A percentile compares a stretch with the other conserved stretches of the same genome.
Evolutionary conservation across 2,797 vertebrate genomes (phyloP).

Genomic region (Myotis vivesi): DNA sequence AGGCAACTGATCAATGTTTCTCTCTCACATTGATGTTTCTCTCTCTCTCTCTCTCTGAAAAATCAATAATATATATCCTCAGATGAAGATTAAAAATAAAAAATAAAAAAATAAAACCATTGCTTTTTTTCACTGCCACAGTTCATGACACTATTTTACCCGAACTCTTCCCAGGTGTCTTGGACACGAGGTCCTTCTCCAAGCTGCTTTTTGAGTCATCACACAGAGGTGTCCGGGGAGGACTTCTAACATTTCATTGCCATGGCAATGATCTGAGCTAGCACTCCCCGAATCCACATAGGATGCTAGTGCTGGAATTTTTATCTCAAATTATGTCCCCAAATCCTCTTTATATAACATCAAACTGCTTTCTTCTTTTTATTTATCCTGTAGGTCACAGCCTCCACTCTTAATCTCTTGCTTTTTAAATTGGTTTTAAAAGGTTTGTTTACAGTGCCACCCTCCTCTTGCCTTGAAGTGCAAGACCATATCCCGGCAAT

Average conservation of each 20-base stretch:
- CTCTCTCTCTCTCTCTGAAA: neutral
- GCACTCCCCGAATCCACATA: neutral
- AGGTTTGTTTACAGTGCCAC: conserved; percentile 7
- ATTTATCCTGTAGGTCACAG: neutral
- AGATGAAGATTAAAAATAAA: neutral
- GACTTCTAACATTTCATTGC: neutral
- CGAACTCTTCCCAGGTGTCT: neutral
- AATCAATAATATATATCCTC: neutral
- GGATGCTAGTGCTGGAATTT: neutral
- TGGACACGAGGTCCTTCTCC: neutral
- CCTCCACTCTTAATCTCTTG: neutral
- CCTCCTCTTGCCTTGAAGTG: neutral
- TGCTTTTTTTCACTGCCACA: neutral
- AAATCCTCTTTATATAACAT: neutral
- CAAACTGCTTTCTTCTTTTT: neutral
- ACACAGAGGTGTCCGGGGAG: neutral
- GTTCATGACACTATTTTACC: neutral
- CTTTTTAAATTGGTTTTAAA: conserved; percentile 53
- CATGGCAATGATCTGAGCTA: neutral
- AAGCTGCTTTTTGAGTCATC: neutral
- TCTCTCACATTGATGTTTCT: neutral
- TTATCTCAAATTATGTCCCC: neutral
- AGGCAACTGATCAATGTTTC: neutral
- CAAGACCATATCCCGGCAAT: neutral
- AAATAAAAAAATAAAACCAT: neutral